Evolutionary conservation across 2,888 invertebrate genomes (phyloP).

Genomic region (Drosophila sordidula): DNA sequence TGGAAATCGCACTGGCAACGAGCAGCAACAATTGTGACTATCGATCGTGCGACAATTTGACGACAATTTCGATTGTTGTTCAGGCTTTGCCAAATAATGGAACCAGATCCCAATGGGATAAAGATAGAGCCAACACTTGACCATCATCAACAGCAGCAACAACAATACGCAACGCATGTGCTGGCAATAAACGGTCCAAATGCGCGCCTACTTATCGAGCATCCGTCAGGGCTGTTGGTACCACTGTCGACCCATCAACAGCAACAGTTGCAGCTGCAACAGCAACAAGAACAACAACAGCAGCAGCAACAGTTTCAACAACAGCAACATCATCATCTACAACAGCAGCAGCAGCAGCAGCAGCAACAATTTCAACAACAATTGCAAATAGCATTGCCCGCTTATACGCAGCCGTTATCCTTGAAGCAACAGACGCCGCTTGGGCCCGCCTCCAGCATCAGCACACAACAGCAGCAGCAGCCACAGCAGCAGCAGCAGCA

Average conservation of each 20-base stretch:
- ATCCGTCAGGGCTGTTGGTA: slow-evolving; percentile 83
- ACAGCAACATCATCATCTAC: slow-evolving; percentile 72
- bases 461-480: slow-evolving; percentile 47
- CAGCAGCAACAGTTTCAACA: slow-evolving; percentile 70
- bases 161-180: slow-evolving; percentile 83
- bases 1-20: slow-evolving; percentile 23
- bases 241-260: slow-evolving; percentile 81
- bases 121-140: slow-evolving; percentile 85
- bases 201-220: slow-evolving; percentile 84
- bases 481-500: slow-evolving; percentile 53
- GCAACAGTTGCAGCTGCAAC: slow-evolving; percentile 72
- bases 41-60: slow-evolving; percentile 44
- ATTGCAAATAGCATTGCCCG: slow-evolving; percentile 73
- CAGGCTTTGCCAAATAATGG: slow-evolving; percentile 83
- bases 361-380: slow-evolving; percentile 78
- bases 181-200: slow-evolving; percentile 84
- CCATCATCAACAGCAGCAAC: slow-evolving; percentile 79
- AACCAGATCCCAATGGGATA: slow-evolving; percentile 85
- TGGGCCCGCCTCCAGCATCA: slow-evolving; percentile 63
- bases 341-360: slow-evolving; percentile 66
- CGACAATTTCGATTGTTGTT: slow-evolving; percentile 80
- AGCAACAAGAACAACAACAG: slow-evolving; percentile 70
- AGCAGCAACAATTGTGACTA: neutral
- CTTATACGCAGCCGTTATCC: slow-evolving; percentile 79
- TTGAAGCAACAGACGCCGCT: slow-evolving; percentile 74